Conservation (phyloP, 1,140 invertebrate genomes). For the Limonius californicus region DNA sequence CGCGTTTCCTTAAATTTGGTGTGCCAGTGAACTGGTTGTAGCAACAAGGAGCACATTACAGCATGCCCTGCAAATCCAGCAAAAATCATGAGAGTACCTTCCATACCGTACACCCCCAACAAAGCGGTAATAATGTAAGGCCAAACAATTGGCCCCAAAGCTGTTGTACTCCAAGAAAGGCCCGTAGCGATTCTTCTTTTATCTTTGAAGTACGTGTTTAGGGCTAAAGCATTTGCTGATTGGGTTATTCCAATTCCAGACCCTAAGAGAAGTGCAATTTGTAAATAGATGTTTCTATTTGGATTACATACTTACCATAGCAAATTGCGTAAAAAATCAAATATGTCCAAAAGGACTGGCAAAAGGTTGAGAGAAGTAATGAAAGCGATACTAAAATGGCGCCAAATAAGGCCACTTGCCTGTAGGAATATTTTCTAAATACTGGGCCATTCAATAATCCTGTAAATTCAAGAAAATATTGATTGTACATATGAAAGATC, state of each 20-base stretch:
- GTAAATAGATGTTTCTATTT: neutral
- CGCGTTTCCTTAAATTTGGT: slow-evolving; percentile 43
- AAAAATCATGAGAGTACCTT: slow-evolving; percentile 48
- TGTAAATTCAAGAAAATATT: slow-evolving; percentile 40
- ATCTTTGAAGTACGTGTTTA: slow-evolving; percentile 51
- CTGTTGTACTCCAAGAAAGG: slow-evolving; percentile 48
- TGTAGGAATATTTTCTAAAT: slow-evolving; percentile 59
- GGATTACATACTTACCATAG: slow-evolving; percentile 29
- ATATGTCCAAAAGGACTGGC: slow-evolving; percentile 55
- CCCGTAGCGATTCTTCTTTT: slow-evolving; percentile 48
- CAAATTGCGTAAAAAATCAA: slow-evolving; percentile 49
- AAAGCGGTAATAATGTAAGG: slow-evolving; percentile 46
- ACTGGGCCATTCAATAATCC: slow-evolving; percentile 63
- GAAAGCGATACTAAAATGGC: slow-evolving; percentile 49
- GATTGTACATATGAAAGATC: too few relatives aligned
- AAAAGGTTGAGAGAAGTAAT: slow-evolving; percentile 54
- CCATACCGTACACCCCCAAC: slow-evolving; percentile 43
- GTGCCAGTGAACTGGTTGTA: slow-evolving; percentile 56
- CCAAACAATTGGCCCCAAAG: slow-evolving; percentile 49
- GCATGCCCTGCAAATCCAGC: slow-evolving; percentile 47
- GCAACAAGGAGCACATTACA: slow-evolving; percentile 45
- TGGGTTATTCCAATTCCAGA: slow-evolving; percentile 57
- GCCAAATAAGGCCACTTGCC: slow-evolving; percentile 59
- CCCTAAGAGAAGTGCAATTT: slow-evolving; percentile 45
- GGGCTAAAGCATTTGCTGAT: slow-evolving; percentile 53